Base-by-base conservation (phyloP, 2,888 invertebrate species). In the Hypomecis atomaria region DNA sequence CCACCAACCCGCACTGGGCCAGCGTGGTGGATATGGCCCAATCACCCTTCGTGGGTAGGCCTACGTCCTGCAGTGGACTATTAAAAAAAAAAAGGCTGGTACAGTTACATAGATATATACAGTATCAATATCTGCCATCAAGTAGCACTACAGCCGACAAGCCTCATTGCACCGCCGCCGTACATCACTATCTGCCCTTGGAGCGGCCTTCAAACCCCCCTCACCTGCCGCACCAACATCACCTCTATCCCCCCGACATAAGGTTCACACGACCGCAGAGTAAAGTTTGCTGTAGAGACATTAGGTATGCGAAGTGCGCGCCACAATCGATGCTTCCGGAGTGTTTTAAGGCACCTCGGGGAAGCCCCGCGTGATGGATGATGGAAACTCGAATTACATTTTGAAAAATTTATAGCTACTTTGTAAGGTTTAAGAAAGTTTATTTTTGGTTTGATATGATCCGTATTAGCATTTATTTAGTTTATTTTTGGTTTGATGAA, bases 291-390 rank as follows among this genome's bases (percentile, higher is more conserved):
- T 36, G 23, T 1, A 1, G 49, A 56, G 55, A 48, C 63, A 85
- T 86, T 88, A 79, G 45, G 78, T 82, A 89, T 89, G 81, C 89
- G 69, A 59, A 48, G 34, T 40, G 73, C 87, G 87, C 87, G 76
- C 67, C 63, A 62, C 77, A 83, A 89, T 89, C 89, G 88, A 89
- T 89, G 81, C 56, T 74, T 72, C 78, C 71, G 78, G 60, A 65
- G 44, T 54, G 68, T 66, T 53, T 49, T 55, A 67, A 57, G 67
- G 61, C 61, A 62, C 71, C 66, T 62, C n/a, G 4, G 61, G 50
- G 65, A 67, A 63, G 66, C 36, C 53, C 53, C 47, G 52, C 43
- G 11, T 62, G 61, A 49, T 48, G 34, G 34, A 53, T 54, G 49
- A 6, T 9, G 10, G 34, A 40, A n/a, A 13, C 37, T 50, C 6